A percentile compares a stretch with the other conserved stretches of the same genome.
Evolutionary conservation across 1,140 invertebrate genomes (phyloP).

Genomic region (Coptotermes formosanus): DNA sequence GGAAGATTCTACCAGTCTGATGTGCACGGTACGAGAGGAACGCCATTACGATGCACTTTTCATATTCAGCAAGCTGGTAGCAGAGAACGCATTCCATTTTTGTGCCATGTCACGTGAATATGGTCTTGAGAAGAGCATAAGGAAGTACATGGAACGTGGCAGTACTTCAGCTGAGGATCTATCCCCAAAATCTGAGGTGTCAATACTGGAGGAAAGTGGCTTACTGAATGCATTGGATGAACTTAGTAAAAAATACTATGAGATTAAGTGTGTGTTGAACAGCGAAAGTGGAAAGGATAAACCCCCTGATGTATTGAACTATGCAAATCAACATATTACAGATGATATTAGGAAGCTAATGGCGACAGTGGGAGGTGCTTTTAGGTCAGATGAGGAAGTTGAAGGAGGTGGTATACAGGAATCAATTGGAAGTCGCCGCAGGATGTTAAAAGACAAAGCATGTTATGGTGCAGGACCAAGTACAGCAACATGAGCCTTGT

Average conservation of each 20-base stretch:
- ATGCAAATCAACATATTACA: background rate
- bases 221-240: background rate
- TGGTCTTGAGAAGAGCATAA: background rate
- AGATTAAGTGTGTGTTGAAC: background rate
- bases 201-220: background rate
- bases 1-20: background rate
- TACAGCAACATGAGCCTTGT: background rate
- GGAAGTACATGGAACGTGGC: background rate
- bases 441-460: background rate
- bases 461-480: background rate
- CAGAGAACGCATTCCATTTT: slow-evolving; percentile 2
- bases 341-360: background rate
- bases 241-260: background rate
- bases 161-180: background rate
- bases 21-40: background rate
- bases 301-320: background rate
- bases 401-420: background rate
- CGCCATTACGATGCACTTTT: slow-evolving; percentile 8
- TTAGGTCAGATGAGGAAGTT: background rate
- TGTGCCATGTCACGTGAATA: background rate
- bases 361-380: background rate
- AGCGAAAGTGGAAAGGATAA: background rate
- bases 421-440: background rate
- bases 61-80: background rate
- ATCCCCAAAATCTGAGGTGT: background rate